Percentiles rank a stretch among this genome's conserved stretches.
phyloP scores from a whole-genome alignment of 2,797 vertebrate species.

The Lagodon rhomboides region DNA sequence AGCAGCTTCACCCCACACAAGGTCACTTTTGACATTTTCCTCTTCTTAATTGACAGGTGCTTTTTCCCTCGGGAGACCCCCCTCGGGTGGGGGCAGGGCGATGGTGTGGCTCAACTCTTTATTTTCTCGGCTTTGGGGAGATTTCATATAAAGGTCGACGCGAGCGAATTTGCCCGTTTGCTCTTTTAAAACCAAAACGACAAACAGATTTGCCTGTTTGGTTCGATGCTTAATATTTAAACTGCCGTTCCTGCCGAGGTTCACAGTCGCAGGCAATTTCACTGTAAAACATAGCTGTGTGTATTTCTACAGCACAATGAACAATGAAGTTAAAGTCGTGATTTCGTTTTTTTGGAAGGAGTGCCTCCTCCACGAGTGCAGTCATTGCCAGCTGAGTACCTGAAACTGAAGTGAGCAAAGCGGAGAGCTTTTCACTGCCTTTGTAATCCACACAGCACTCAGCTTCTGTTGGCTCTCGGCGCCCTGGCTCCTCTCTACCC shows the following conservation, averaged over 20 bases:
- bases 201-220: background rate
- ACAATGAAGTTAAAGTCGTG: background rate
- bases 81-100: background rate
- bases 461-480: conserved; percentile 9
- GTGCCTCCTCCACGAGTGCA: conserved; percentile 1
- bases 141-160: background rate
- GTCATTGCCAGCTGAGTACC: conserved; percentile 15
- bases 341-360: background rate
- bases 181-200: background rate
- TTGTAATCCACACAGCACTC: conserved; percentile 21
- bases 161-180: background rate
- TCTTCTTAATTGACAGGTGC: conserved; percentile 43
- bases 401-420: conserved; percentile 33
- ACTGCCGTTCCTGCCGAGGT: background rate
- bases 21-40: conserved; percentile 24
- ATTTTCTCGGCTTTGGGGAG: background rate
- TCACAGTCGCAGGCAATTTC: background rate
- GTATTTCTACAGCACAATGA: background rate
- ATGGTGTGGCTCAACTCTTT: background rate
- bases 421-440: conserved; percentile 16
- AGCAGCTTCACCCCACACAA: conserved; percentile 7
- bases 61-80: conserved; percentile 19
- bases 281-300: background rate
- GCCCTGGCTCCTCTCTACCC: background rate
- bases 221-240: background rate